Base-by-base conservation (phyloP, 2,888 invertebrate species). In the Drosophila longiperda region DNA sequence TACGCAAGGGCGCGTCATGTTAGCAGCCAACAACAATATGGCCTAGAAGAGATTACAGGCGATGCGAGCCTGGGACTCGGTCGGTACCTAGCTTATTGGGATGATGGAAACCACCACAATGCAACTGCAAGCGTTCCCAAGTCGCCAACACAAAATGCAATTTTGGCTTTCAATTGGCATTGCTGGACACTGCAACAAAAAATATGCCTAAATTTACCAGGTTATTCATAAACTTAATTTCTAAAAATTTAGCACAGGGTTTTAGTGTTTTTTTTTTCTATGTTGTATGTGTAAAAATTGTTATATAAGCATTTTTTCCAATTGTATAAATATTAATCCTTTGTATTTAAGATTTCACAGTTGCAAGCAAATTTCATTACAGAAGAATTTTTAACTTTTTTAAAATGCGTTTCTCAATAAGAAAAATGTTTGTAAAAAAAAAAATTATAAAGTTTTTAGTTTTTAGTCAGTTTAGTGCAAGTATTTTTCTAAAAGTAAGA, bases 121-220 rank as follows among this genome's bases (percentile, higher is more conserved):
- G 38, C 38, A 40, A 65, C 29, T 8, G 32, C 50, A 53, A 75
- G 49, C 74, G 66, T 33, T 75, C 76, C 75, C 70, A 66, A 76
- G 76, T 75, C 52, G 67, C 79, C 82, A 87, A 70, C 75, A 68
- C 84, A 82, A 85, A 90, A 90, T 90, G 88, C 90, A 90, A 88
- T 85, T 85, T 90, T 71, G 90, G 90, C 90, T 88, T 86, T 85
- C 85, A 90, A 90, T 85, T 90, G 89, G 82, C 79, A 79, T 69
- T 84, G 52, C 12, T 12, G 17, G 26, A 6, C 26, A 45, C 54
- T 29, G 29, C 29, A 29, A 29, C 29, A 29, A 29, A 29, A 26
- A 29, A 29, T 29, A 5, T 1, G 29, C 6, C 29, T 29, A 29
- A 11, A 32, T 26, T 20, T 26, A 40, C 36, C 67, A 3, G 17